phyloP scores from a whole-genome alignment of 1,140 invertebrate genomes.

The Danaus plexippus region DNA sequence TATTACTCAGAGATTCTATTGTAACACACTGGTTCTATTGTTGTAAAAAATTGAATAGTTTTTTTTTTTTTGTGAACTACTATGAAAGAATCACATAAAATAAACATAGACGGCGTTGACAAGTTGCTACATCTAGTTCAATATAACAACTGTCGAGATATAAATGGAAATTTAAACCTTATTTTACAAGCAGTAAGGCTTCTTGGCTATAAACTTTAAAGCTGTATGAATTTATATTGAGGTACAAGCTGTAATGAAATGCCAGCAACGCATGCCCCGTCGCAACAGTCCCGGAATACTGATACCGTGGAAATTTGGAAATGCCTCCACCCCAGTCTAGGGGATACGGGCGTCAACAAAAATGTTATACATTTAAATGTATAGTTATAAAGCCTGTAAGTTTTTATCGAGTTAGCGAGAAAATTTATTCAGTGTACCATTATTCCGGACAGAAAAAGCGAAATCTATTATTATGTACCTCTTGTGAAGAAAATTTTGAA shows the following conservation, averaged over 20 bases:
- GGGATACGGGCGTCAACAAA: conserved; percentile 33
- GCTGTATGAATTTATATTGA: conserved; percentile 13
- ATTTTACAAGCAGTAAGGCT: conserved; percentile 3
- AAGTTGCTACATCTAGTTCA: no score
- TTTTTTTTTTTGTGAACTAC: no score
- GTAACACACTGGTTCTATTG: no score
- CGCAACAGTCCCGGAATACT: conserved; percentile 44
- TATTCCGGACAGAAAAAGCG: no score
- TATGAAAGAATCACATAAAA: no score
- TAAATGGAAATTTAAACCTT: not conserved
- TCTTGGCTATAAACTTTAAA: conserved; percentile 10
- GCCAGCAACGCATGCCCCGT: conserved; percentile 34
- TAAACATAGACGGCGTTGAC: no score
- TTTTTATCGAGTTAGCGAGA: conserved; percentile 8
- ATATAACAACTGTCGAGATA: no score
- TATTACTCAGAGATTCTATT: no score
- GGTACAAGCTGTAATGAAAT: conserved; percentile 42
- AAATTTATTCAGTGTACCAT: conserved; percentile 9
- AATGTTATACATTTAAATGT: conserved; percentile 28
- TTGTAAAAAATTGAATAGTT: no score
- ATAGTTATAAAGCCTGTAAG: conserved; percentile 3
- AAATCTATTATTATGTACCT: no score
- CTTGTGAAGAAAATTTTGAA: no score
- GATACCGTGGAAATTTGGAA: conserved; percentile 38
- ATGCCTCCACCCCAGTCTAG: conserved; percentile 18